Percentiles rank a stretch among this genome's conserved stretches.
These are phyloP conservation scores for Eleutherodactylus coqui DNA, from an alignment of 2,797 vertebrate species.

Conservation along the genomic window DNA sequence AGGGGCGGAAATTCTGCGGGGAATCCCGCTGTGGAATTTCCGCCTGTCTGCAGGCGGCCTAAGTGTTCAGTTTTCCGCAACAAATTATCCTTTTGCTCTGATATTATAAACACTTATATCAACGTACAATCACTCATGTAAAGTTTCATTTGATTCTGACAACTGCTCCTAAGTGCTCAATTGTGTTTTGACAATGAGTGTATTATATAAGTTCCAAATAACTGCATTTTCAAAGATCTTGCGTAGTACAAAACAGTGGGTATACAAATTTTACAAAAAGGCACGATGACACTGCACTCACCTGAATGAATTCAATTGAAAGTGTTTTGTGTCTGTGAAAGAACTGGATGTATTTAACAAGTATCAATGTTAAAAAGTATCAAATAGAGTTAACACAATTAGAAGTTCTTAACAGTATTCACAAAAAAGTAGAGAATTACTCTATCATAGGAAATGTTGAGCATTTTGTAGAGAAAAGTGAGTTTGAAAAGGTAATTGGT, in stretches of 20 bases:
- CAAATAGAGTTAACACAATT: constrained; percentile 41
- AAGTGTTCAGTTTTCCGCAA: no score
- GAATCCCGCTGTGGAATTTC: no score
- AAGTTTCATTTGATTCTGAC: no score
- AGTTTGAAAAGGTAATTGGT: constrained; percentile 46
- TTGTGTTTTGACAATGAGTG: no score
- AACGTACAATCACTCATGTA: no score
- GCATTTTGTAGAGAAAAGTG: constrained; percentile 43
- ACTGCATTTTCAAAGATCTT: not conserved
- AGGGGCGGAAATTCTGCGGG: no score
- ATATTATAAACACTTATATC: no score
- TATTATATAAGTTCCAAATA: no score
- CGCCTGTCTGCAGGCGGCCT: no score
- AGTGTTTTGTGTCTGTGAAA: not conserved
- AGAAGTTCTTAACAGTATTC: constrained; percentile 21
- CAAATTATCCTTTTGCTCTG: no score
- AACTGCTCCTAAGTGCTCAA: no score
- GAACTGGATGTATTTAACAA: not conserved
- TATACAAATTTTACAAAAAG: not conserved
- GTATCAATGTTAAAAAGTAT: not conserved
- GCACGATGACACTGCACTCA: not conserved
- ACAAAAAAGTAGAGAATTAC: constrained; percentile 22
- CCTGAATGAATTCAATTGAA: not conserved
- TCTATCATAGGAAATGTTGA: constrained; percentile 27
- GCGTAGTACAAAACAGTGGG: not conserved